A percentile compares a stretch with the other conserved stretches of the same genome.
Conservation (phyloP, 2,888 invertebrate genomes). For the Plusia festucae region DNA sequence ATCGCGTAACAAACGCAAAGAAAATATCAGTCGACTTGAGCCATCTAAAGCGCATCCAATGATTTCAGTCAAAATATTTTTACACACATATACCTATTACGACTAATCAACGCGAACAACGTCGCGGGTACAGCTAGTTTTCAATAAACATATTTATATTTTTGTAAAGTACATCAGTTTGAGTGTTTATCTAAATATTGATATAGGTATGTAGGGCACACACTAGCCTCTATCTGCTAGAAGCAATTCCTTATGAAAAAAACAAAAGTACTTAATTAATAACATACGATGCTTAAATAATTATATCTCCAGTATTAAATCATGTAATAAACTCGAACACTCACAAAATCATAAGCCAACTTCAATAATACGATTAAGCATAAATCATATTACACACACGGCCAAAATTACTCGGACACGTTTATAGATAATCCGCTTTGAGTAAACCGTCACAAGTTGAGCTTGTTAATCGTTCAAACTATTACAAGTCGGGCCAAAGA, state of each 20-base stretch:
- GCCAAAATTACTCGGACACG: slow-evolving; percentile 52
- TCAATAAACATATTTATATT: no score
- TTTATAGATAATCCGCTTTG: slow-evolving; percentile 55
- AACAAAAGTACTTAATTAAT: no score
- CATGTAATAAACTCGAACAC: background rate
- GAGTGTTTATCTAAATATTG: background rate
- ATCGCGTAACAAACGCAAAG: no score
- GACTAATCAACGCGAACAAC: no score
- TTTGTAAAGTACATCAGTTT: background rate
- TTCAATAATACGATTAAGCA: slow-evolving; percentile 47
- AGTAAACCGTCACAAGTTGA: slow-evolving; percentile 51
- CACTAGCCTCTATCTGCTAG: no score
- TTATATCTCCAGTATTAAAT: background rate
- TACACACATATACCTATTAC: no score
- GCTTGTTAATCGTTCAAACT: slow-evolving; percentile 58
- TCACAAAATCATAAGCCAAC: slow-evolving; percentile 26
- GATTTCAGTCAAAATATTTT: no score
- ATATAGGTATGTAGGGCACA: no score
- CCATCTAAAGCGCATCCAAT: no score
- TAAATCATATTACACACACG: slow-evolving; percentile 56
- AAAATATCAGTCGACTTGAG: no score
- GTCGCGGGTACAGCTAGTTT: no score
- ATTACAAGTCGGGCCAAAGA: slow-evolving; percentile 53
- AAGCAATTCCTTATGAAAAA: no score
- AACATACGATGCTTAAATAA: background rate